Evolutionary conservation across 2,888 invertebrate species (phyloP), one percentile per base, ranked within the genome.

Genomic region (Acleris laterana): DNA sequence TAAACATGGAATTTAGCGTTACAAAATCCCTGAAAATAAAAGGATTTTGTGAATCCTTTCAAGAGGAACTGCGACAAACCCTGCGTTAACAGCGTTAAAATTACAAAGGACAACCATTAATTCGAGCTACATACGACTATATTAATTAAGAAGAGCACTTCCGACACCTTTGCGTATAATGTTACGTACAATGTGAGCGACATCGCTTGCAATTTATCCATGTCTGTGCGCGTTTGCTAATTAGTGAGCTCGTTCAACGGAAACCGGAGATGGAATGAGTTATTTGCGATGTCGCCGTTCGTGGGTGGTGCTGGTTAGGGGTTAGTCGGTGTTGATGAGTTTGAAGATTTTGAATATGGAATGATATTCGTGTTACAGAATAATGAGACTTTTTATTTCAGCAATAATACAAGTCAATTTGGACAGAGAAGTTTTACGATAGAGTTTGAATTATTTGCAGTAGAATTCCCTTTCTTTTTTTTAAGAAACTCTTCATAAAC

Each of bases 141-240:
- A 84, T 87, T 89, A 88, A 89, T 89, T 89, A 88, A 87, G 89
- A 88, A 82, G 81, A 79, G 65, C 79, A 80, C 80, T 80, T 75
- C 80, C 82, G 81, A 85, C 87, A 88, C 88, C 86, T 86, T 79
- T 82, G 80, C 80, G 76, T 83, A 82, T 87, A 83, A 83, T 80
- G 81, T 88, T 87, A 84, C 87, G 74, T 71, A 71, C 68, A 72
- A 70, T 67, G 77, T 77, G 82, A 78, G 77, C 78, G 80, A 82
- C 83, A 83, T 78, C 77, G 79, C 76, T 75, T 77, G 84, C 85
- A 86, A 91, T 92, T 92, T 91, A 90, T 92, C 81, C 90, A 87
- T 84, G 90, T 90, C 90, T 87, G 83, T 79, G 82, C 83, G 78
- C 76, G 77, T 80, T 79, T 78, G 82, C 87, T 92, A 91, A 91